Conservation (phyloP, 2,888 invertebrate genomes). For the Acronicta alni region DNA sequence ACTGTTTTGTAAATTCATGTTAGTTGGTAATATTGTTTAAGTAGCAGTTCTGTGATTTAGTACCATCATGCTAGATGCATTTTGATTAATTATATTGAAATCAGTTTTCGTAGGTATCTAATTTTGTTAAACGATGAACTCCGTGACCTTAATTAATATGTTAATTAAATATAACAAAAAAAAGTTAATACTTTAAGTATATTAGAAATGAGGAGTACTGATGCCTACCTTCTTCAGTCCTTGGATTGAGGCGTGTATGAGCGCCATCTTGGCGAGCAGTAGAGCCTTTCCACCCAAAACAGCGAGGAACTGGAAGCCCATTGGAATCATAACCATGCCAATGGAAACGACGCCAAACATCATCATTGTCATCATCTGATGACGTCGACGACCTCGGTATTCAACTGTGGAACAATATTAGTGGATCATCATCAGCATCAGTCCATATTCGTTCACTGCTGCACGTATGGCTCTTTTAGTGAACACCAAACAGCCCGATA, state of each 20-base stretch:
- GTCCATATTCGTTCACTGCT: too few relatives aligned
- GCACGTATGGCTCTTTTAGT: too few relatives aligned
- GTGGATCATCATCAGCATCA: not conserved
- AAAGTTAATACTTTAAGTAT: too few relatives aligned
- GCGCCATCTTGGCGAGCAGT: slow-evolving; percentile 94
- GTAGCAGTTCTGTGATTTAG: slow-evolving; percentile 12
- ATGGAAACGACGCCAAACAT: slow-evolving; percentile 94
- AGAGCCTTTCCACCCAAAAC: slow-evolving; percentile 95
- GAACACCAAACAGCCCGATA: too few relatives aligned
- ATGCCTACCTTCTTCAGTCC: slow-evolving; percentile 92
- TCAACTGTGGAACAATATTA: slow-evolving; percentile 66
- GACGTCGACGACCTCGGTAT: slow-evolving; percentile 90
- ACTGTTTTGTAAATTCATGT: slow-evolving; percentile 62
- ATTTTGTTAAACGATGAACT: too few relatives aligned
- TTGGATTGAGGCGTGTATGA: slow-evolving; percentile 94
- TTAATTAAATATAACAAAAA: too few relatives aligned
- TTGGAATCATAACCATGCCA: slow-evolving; percentile 93
- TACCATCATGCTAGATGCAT: slow-evolving; percentile 2
- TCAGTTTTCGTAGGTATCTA: too few relatives aligned
- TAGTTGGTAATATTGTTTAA: slow-evolving; percentile 53
- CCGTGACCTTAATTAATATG: too few relatives aligned
- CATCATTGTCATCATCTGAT: slow-evolving; percentile 93
- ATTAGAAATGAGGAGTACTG: not conserved
- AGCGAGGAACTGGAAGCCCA: slow-evolving; percentile 95
- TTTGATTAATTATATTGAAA: too few relatives aligned